Conservation (phyloP, 2,113 vertebrate genomes). For the Nematolebias whitei region DNA sequence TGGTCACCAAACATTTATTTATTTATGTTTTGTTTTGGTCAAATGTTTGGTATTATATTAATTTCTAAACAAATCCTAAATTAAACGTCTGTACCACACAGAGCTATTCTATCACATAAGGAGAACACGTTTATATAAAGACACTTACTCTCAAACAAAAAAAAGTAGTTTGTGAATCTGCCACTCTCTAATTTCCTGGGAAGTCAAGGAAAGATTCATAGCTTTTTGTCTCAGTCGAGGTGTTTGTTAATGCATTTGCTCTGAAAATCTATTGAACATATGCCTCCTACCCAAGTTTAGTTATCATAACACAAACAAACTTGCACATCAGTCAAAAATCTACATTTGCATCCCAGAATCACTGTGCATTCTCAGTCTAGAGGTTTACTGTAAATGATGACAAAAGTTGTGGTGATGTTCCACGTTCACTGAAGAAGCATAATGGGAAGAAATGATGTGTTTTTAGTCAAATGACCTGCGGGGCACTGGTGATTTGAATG, state of each 20-base stretch:
- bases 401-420: conserved; percentile 48
- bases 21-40: too few relatives aligned
- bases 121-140: too few relatives aligned
- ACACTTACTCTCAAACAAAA: too few relatives aligned
- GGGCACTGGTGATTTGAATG: conserved; percentile 52
- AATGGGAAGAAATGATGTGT: conserved; percentile 70
- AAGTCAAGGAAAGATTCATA: neutral
- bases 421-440: conserved; percentile 42
- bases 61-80: too few relatives aligned
- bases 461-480: conserved; percentile 61
- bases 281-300: conserved; percentile 26
- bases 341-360: conserved; percentile 39
- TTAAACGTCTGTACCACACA: too few relatives aligned
- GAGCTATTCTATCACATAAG: too few relatives aligned
- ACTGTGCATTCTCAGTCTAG: conserved; percentile 43
- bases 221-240: neutral
- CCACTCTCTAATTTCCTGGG: too few relatives aligned
- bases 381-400: conserved; percentile 47
- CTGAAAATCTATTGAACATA: conserved; percentile 33
- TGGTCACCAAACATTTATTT: too few relatives aligned
- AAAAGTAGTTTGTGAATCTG: too few relatives aligned
- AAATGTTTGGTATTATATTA: too few relatives aligned
- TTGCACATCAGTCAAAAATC: conserved; percentile 47
- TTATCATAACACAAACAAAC: conserved; percentile 55
- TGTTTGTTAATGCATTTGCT: conserved; percentile 18